A percentile compares a stretch with the other conserved stretches of the same genome.
These are phyloP conservation scores for Okamejei kenojei DNA, from an alignment of 2,797 vertebrate species.

Conservation along the genomic window DNA sequence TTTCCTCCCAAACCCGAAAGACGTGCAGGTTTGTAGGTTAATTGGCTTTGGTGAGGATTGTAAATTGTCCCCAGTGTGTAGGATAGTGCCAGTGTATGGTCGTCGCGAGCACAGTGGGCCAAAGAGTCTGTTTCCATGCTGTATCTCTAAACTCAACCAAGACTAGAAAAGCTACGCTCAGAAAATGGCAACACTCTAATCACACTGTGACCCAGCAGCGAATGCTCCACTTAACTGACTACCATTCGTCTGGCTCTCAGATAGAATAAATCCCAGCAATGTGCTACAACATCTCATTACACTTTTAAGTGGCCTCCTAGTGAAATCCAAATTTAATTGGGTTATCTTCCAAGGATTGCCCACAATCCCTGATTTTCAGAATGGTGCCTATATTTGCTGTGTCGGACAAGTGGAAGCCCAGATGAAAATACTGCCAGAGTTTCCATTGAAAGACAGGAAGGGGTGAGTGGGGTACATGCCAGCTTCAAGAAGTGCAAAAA, in stretches of 20 bases:
- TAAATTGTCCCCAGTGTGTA: too few relatives aligned
- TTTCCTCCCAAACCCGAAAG: too few relatives aligned
- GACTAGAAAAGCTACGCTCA: neutral
- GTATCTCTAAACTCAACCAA: too few relatives aligned
- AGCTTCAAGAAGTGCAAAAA: neutral
- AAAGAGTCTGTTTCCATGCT: too few relatives aligned
- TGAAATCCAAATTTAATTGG: neutral
- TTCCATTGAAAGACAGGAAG: too few relatives aligned
- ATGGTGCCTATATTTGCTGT: neutral
- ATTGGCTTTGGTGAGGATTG: too few relatives aligned
- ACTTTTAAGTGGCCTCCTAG: neutral
- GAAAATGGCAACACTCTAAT: neutral
- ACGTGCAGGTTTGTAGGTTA: too few relatives aligned
- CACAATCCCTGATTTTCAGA: neutral
- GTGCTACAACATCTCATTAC: neutral
- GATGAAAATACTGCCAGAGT: neutral
- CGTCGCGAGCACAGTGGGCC: too few relatives aligned
- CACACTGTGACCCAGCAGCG: neutral
- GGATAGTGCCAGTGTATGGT: too few relatives aligned
- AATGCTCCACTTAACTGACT: neutral
- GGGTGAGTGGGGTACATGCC: too few relatives aligned
- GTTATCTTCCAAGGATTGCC: neutral
- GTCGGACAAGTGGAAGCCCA: neutral
- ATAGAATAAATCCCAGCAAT: neutral
- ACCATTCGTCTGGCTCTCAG: neutral